Conservation (phyloP, 2,888 invertebrate species). For the Cheilosia variabilis region DNA sequence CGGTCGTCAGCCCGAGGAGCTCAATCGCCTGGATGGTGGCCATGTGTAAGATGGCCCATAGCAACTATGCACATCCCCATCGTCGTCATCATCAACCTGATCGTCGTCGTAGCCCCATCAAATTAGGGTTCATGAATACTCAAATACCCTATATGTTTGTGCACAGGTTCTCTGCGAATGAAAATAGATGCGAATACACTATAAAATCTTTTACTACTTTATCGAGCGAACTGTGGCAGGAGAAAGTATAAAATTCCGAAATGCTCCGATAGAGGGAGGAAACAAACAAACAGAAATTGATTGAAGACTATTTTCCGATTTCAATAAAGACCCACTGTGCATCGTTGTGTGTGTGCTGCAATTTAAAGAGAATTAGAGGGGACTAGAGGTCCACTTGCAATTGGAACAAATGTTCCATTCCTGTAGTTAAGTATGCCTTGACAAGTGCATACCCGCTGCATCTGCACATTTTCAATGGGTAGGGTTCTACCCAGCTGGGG, state of each 20-base stretch:
- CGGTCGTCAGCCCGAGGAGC: slow-evolving; percentile 15
- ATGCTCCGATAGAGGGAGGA: background rate
- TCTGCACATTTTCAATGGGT: slow-evolving; percentile 10
- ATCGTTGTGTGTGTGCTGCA: too few species aligned
- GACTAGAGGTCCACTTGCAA: too few species aligned
- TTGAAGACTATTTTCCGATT: slow-evolving; percentile 9
- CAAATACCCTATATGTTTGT: slow-evolving; percentile 22
- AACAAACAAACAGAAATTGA: slow-evolving; percentile 17
- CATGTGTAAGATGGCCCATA: slow-evolving; percentile 19
- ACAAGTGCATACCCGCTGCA: background rate
- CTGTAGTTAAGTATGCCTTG: slow-evolving; percentile 15
- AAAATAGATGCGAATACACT: slow-evolving; percentile 33
- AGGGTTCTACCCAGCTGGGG: slow-evolving; percentile 8
- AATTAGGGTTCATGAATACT: slow-evolving; percentile 62
- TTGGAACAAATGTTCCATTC: too few species aligned
- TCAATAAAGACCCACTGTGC: background rate
- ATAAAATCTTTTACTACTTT: slow-evolving; percentile 35
- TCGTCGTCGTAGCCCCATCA: slow-evolving; percentile 51
- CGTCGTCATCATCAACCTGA: slow-evolving; percentile 36
- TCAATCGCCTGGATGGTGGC: slow-evolving; percentile 27
- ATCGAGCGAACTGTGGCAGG: background rate
- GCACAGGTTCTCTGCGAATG: slow-evolving; percentile 39
- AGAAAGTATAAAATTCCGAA: slow-evolving; percentile 6
- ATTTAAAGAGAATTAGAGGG: too few species aligned
- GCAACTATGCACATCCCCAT: slow-evolving; percentile 5